Evolutionary conservation across 1,140 invertebrate species (phyloP).

Genomic region (Plectus sambesii): DNA sequence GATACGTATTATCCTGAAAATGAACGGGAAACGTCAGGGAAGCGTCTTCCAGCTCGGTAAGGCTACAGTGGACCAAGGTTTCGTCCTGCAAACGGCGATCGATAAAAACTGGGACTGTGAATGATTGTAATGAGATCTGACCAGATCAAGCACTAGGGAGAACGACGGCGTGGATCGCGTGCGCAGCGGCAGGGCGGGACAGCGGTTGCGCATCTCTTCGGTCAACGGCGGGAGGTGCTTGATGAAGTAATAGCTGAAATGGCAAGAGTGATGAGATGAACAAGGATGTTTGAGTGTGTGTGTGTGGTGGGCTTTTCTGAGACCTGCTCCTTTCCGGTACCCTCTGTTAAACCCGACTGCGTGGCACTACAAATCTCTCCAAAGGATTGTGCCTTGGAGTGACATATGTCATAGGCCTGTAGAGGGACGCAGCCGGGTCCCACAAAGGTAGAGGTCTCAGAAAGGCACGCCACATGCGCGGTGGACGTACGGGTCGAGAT

Average conservation of each 20-base stretch:
- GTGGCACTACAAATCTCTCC: too few relatives aligned
- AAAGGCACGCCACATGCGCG: too few relatives aligned
- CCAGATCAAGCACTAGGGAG: slow-evolving; percentile 73
- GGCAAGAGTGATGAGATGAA: too few relatives aligned
- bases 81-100: slow-evolving; percentile 59
- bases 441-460: too few relatives aligned
- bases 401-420: too few relatives aligned
- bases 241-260: slow-evolving; percentile 66
- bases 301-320: too few relatives aligned
- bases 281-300: too few relatives aligned
- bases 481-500: too few relatives aligned
- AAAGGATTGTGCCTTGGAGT: too few relatives aligned
- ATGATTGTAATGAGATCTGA: slow-evolving; percentile 46
- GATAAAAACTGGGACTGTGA: slow-evolving; percentile 11
- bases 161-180: slow-evolving; percentile 84
- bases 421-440: too few relatives aligned
- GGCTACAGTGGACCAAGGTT: slow-evolving; percentile 85
- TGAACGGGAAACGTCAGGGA: slow-evolving; percentile 80
- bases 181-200: slow-evolving; percentile 79
- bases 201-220: slow-evolving; percentile 67
- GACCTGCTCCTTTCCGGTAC: too few relatives aligned
- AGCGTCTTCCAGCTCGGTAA: slow-evolving; percentile 78
- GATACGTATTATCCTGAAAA: slow-evolving; percentile 78
- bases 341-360: too few relatives aligned
- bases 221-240: slow-evolving; percentile 79